Evolutionary conservation across 1,140 invertebrate species (phyloP).

Genomic region (Leucophenga varia): DNA sequence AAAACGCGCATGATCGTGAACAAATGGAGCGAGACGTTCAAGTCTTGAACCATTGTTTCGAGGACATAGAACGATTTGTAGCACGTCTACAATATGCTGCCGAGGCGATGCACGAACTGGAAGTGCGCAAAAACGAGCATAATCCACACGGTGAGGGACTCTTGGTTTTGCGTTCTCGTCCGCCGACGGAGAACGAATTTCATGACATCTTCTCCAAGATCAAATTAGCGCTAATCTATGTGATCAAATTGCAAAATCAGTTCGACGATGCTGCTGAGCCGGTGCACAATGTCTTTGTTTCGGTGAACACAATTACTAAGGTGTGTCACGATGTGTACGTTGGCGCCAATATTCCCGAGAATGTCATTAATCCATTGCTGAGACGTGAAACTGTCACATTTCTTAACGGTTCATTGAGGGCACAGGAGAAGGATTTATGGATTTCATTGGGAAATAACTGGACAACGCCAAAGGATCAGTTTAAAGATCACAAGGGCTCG

Average conservation of each 20-base stretch:
- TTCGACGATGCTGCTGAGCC: conserved; percentile 35
- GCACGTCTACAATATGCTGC: conserved; percentile 47
- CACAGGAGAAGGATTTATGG: conserved; percentile 39
- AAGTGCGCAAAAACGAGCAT: conserved; percentile 40
- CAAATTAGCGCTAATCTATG: conserved; percentile 39
- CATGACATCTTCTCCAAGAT: conserved; percentile 44
- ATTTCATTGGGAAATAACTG: conserved; percentile 41
- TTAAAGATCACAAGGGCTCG: conserved; percentile 42
- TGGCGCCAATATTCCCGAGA: conserved; percentile 30
- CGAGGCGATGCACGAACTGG: conserved; percentile 39
- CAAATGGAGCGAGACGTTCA: conserved; percentile 43
- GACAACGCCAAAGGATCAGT: conserved; percentile 46
- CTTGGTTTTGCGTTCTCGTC: conserved; percentile 38
- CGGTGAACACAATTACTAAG: conserved; percentile 37
- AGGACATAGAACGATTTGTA: conserved; percentile 48
- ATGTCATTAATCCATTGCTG: conserved; percentile 41
- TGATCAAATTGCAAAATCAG: conserved; percentile 40
- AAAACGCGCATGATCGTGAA: conserved; percentile 40
- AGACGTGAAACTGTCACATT: conserved; percentile 38
- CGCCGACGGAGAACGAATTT: conserved; percentile 47
- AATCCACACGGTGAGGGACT: conserved; percentile 48
- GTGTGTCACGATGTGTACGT: conserved; percentile 47
- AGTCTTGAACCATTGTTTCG: conserved; percentile 50
- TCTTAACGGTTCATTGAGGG: conserved; percentile 25
- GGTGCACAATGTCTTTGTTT: conserved; percentile 42